These are phyloP conservation scores for Drosophila greeni DNA, from an alignment of 2,888 invertebrate species.

Conservation along the genomic window DNA sequence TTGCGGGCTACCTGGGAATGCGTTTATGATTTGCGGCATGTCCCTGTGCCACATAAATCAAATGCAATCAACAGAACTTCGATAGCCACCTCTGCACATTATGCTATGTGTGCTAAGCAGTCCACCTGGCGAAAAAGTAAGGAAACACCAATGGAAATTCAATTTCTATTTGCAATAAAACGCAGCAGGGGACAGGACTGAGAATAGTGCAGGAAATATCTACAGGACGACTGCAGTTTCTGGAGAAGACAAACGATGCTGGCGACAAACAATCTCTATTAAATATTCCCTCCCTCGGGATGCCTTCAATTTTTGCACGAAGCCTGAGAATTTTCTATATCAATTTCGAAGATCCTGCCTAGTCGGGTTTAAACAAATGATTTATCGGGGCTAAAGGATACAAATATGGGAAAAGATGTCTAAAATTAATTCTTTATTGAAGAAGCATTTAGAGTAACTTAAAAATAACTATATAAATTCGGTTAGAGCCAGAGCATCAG, in stretches of 20 bases:
- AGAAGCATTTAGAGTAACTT: not conserved
- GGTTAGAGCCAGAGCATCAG: conserved; percentile 6
- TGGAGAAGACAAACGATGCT: conserved; percentile 48
- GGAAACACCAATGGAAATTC: conserved; percentile 59
- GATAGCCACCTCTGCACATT: conserved; percentile 39
- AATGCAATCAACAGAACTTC: conserved; percentile 67
- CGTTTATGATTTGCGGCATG: conserved; percentile 72
- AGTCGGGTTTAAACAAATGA: not conserved
- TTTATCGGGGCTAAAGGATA: not conserved
- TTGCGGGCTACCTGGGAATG: conserved; percentile 41
- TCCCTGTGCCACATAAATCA: conserved; percentile 69
- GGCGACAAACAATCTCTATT: conserved; percentile 42
- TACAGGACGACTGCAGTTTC: conserved; percentile 20
- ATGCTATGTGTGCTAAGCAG: conserved; percentile 41
- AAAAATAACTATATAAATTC: not conserved
- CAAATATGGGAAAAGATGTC: not conserved
- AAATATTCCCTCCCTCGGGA: conserved; percentile 13
- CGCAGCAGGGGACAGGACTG: conserved; percentile 29
- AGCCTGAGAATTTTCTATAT: conserved; percentile 4
- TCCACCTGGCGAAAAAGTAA: conserved; percentile 26
- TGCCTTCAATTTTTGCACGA: conserved; percentile 6
- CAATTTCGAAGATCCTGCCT: not conserved
- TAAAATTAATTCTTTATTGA: not conserved
- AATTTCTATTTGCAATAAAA: conserved; percentile 53
- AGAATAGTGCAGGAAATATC: not conserved